Evolutionary conservation across 1,140 invertebrate species (phyloP).

Genomic region (Lasioglossum albipes): DNA sequence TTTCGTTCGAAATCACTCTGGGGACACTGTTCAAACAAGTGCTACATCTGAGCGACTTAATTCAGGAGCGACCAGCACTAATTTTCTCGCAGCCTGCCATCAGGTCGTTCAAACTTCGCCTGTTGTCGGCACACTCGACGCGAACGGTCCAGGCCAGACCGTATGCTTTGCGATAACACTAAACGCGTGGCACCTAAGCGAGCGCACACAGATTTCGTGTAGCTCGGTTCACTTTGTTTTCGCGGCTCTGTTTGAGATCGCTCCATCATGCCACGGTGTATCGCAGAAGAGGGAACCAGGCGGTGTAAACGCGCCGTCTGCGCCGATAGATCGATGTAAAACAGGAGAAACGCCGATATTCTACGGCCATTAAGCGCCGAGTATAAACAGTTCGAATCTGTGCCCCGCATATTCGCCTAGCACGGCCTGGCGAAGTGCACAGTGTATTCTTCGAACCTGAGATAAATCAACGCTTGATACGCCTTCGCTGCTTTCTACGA

Average conservation of each 20-base stretch:
- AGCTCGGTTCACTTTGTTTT: slow-evolving; percentile 51
- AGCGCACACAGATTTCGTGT: slow-evolving; percentile 30
- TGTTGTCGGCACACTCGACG: slow-evolving; percentile 23
- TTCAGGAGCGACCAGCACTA: no score
- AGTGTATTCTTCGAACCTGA: neutral
- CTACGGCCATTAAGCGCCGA: slow-evolving; percentile 11
- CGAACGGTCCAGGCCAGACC: neutral
- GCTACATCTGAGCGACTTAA: no score
- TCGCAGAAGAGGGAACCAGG: slow-evolving; percentile 29
- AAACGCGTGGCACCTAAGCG: slow-evolving; percentile 37
- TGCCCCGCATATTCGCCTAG: neutral
- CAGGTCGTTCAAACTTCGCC: no score
- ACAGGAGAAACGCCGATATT: slow-evolving; percentile 11
- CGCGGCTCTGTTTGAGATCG: slow-evolving; percentile 49
- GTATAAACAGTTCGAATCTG: slow-evolving; percentile 19
- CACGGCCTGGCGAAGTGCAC: neutral
- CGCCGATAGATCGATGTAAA: slow-evolving; percentile 19
- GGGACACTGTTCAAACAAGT: no score
- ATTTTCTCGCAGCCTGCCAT: no score
- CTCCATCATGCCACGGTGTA: slow-evolving; percentile 52
- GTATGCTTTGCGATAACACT: slow-evolving; percentile 46
- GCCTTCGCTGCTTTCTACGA: neutral
- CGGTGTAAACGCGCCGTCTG: neutral
- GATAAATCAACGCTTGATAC: slow-evolving; percentile 18
- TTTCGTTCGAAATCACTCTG: no score